Base-by-base conservation (phyloP, 2,113 vertebrate species). In the Lichenostomus cassidix region DNA sequence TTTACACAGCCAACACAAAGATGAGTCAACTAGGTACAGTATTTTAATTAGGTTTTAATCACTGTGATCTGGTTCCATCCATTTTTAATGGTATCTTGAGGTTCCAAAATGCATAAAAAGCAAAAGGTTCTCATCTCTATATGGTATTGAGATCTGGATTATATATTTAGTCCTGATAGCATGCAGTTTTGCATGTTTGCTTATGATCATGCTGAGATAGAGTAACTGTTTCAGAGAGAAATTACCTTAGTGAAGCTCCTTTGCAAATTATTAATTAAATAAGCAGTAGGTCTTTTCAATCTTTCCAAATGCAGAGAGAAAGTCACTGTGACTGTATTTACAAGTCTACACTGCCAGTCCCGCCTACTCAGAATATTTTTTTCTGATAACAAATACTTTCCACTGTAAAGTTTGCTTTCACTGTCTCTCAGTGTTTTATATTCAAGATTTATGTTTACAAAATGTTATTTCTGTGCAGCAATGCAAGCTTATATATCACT, bases 41-140 rank as follows among this genome's bases (percentile, higher is more conserved):
- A 50, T 86, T 94, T 91, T 90, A 94, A 91, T 92, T 77, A 91
- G 68, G 23, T 76, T 96, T 87, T 87, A 94, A 97, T 94, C 92
- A 67, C 64, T 58, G 23, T 70, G 22, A 79, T 88, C 94, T 31
- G 23, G 41, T 56, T 62, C 76, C 68, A 90, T 93, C 56, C 60
- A 50, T 95, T 85, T 94, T 92, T 49, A 69, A 62, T 42, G 60
- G 71, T 35, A 62, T 65, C 91, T 92, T 81, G n/a, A 87, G 92
- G 76, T 95, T 94, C 92, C 69, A 89, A 29, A 78, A 84, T 67
- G n/a, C 63, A 74, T 58, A 90, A 83, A 46, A 93, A 94, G 29
- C 44, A 95, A 87, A 89, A 96, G 35, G 52, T 90, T 96, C 49
- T 62, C 41, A 42, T 69, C 64, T 95, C 73, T 92, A 70, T 92